Base-by-base conservation (phyloP, 2,797 vertebrate species). In the Odontamblyopus rebecca region DNA sequence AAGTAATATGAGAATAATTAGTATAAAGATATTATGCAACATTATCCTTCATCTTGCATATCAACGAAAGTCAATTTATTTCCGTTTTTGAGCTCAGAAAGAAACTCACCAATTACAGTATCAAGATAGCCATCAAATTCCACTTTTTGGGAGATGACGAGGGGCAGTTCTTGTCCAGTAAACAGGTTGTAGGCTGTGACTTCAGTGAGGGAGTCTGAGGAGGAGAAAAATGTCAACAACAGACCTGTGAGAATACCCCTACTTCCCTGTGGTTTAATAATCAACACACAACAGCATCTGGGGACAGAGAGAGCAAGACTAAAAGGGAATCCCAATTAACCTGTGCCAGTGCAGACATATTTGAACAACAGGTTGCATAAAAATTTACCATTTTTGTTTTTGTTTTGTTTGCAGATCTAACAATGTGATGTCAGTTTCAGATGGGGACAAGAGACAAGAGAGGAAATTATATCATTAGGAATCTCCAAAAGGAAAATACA, bases 131-230 rank as follows among this genome's bases (percentile, higher is more conserved):
- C 96, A 69, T 95, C 93, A 65, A 97, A 96, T n/a, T 85, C 89
- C 61, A 61, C 80, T 75, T 91, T 91, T 74, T 90, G 92, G 51
- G 93, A 94, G 82, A 99, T 93, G 54, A 99, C 76, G 35, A 99
- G 72, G 13, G 97, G 97, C 76, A 98, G 86, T 82, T 98, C 95
- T 16, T 84, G 95, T 72, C 86, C 81, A 0, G 96, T 99, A 85
- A 99, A 93, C 85, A 96, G 69, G 88, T 95, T 97, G 75, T 91
- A 83, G 71, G 96, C 97, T 0, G 79, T 95, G 87, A 98, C 94
- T 1, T 95, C 92, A 2, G 96, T 96, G 4, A 95, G 92, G 6
- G 92, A 95, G 80, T 99, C 98, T 99, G 93, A 23, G 70, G 76
- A 79, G 87, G 65, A 82, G 69, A 70, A 63, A 64, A 32, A 48